Conservation (phyloP, 2,888 invertebrate species). For the Zaprionus lineosus region DNA sequence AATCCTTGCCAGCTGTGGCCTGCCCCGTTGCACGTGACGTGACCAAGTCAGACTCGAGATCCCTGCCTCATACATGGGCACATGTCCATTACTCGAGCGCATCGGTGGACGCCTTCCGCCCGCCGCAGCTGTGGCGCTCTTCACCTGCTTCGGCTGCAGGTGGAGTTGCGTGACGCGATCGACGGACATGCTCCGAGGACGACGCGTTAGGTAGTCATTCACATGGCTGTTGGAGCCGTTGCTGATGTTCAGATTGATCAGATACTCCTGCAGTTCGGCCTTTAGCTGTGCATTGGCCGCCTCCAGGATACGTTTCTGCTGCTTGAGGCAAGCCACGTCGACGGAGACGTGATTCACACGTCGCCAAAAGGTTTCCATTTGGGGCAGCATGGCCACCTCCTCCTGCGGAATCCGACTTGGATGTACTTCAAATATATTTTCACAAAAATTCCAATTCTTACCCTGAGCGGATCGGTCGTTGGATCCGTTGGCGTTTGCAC, state of each 20-base stretch:
- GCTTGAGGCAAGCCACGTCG: constrained; percentile 84
- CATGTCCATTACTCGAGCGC: no score
- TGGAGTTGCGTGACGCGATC: constrained; percentile 78
- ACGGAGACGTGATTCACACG: constrained; percentile 85
- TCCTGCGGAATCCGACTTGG: constrained; percentile 81
- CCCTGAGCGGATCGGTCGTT: constrained; percentile 47
- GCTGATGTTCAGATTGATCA: constrained; percentile 85
- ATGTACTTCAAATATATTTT: no score
- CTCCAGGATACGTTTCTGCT: constrained; percentile 80
- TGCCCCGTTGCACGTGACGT: constrained; percentile 60
- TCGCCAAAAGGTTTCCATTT: constrained; percentile 89
- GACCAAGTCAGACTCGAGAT: constrained; percentile 85
- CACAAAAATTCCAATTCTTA: constrained; percentile 5
- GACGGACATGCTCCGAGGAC: constrained; percentile 82
- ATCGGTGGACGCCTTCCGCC: constrained; percentile 11
- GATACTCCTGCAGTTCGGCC: constrained; percentile 85
- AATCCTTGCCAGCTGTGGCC: constrained; percentile 70
- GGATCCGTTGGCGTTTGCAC: constrained; percentile 76
- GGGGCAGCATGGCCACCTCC: constrained; percentile 84
- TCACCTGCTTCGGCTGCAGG: constrained; percentile 58
- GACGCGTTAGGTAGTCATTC: constrained; percentile 76
- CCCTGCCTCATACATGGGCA: constrained; percentile 83
- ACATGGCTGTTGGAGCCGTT: constrained; percentile 79
- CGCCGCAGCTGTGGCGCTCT: constrained; percentile 55
- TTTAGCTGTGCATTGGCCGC: constrained; percentile 87